A percentile compares a stretch with the other conserved stretches of the same genome.
Conservation (phyloP, 2,888 invertebrate genomes). For the Strigamia maritima region DNA sequence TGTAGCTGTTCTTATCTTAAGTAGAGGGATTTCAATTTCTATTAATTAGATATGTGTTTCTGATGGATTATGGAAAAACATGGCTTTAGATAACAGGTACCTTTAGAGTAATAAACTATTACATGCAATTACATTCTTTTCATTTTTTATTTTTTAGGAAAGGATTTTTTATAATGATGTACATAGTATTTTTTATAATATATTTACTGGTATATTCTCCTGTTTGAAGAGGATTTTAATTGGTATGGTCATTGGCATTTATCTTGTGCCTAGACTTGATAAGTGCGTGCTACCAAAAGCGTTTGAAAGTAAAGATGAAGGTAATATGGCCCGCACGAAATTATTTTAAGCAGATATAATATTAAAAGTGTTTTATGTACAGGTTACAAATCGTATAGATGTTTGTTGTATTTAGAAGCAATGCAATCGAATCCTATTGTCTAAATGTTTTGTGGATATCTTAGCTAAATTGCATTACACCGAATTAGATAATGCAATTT, state of each 20-base stretch:
- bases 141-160: not conserved
- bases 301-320: not conserved
- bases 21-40: not conserved
- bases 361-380: not conserved
- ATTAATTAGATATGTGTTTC: not conserved
- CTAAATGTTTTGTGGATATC: not conserved
- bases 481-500: not conserved
- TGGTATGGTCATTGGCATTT: not conserved
- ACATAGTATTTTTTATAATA: slow-evolving; percentile 11
- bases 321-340: not conserved
- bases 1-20: not conserved
- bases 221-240: not conserved
- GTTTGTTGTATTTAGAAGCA: slow-evolving; percentile 4
- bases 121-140: not conserved
- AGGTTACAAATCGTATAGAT: not conserved
- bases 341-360: not conserved
- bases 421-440: slow-evolving; percentile 9
- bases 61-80: not conserved
- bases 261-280: slow-evolving; percentile 9
- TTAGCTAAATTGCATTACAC: not conserved
- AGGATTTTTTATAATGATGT: slow-evolving; percentile 25
- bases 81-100: slow-evolving; percentile 1
- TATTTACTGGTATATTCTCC: not conserved
- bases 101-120: not conserved
- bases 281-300: not conserved